Conservation (phyloP, 2,113 vertebrate species). For the Gobiocypris rarus region DNA sequence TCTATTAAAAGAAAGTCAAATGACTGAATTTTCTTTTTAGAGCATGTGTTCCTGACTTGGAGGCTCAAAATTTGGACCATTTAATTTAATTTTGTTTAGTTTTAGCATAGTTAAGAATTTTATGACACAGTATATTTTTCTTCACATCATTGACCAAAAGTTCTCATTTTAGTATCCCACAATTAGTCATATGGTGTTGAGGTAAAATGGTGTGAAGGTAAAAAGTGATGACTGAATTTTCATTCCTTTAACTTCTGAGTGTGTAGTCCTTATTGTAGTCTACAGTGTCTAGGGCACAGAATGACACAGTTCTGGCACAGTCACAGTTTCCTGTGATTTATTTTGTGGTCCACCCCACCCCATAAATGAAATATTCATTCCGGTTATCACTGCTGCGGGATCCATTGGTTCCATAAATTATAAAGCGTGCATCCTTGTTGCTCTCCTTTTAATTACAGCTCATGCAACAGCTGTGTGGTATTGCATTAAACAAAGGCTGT, state of each 20-base stretch:
- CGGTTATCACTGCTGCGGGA: slow-evolving; percentile 24
- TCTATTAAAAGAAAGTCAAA: background rate
- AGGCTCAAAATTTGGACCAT: no score
- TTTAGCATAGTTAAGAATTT: background rate
- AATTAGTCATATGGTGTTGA: background rate
- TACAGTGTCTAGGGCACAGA: background rate
- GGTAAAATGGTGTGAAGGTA: background rate
- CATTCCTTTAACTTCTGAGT: background rate
- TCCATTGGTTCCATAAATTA: slow-evolving; percentile 21
- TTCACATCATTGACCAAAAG: no score
- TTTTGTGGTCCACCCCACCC: slow-evolving; percentile 6
- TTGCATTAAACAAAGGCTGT: slow-evolving; percentile 15
- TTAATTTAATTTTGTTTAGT: background rate
- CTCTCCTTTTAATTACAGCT: slow-evolving; percentile 22
- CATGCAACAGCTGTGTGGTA: slow-evolving; percentile 27
- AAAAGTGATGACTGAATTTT: background rate
- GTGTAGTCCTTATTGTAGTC: background rate
- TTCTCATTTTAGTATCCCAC: background rate
- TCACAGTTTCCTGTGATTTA: background rate
- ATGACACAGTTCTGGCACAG: slow-evolving; percentile 13
- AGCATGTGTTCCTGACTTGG: background rate
- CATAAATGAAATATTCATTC: slow-evolving; percentile 26
- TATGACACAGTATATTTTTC: no score
- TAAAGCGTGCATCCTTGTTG: slow-evolving; percentile 14
- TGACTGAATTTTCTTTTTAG: background rate